These are phyloP conservation scores for Hydrochoerus hydrochaeris DNA, from an alignment of 2,113 vertebrate genomes.

Conservation along the genomic window DNA sequence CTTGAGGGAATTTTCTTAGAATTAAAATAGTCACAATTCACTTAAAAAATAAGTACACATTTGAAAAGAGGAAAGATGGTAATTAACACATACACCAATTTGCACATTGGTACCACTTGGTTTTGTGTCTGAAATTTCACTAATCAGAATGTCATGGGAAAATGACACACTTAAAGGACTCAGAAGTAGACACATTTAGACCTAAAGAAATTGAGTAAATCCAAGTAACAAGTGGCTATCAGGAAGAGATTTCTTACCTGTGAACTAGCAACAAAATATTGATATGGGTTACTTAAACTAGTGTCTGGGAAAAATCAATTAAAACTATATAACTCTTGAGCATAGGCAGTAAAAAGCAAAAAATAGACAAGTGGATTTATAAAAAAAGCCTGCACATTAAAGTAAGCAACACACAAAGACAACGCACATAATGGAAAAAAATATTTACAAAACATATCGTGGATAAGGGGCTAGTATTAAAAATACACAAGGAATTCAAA, in stretches of 20 bases:
- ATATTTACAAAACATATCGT: neutral
- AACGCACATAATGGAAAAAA: neutral
- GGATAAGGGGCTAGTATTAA: neutral
- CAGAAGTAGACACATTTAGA: neutral
- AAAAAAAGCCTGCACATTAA: neutral
- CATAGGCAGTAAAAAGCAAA: neutral
- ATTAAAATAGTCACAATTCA: constrained; percentile 37
- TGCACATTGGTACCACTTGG: neutral
- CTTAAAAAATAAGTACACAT: neutral
- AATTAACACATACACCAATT: neutral
- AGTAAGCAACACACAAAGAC: neutral
- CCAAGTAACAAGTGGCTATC: neutral
- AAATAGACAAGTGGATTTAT: neutral
- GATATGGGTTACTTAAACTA: neutral
- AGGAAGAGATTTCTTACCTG: neutral
- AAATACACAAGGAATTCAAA: neutral
- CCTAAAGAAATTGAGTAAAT: neutral
- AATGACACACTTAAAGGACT: neutral
- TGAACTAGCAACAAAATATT: neutral
- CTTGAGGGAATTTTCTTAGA: neutral
- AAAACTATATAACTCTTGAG: neutral
- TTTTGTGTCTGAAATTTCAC: neutral
- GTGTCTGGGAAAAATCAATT: neutral
- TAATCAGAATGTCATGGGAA: neutral
- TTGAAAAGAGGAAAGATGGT: neutral